These are phyloP conservation scores for Saccopteryx leptura DNA, from an alignment of 2,113 vertebrate genomes.

Conservation along the genomic window DNA sequence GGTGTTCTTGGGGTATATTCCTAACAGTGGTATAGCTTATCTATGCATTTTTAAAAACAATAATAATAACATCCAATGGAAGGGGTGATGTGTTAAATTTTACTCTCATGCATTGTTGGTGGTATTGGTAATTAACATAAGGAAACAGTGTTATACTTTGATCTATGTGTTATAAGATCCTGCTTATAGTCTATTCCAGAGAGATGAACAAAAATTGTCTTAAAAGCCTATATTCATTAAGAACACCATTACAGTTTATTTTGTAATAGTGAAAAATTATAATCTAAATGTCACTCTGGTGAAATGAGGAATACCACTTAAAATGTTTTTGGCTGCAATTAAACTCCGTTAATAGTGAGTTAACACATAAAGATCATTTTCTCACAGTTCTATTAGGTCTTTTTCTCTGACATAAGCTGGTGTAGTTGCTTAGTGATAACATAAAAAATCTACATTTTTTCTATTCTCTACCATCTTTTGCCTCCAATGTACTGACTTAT, in stretches of 20 bases:
- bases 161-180: background rate
- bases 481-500: background rate
- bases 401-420: background rate
- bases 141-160: slow-evolving; percentile 16
- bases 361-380: background rate
- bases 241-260: slow-evolving; percentile 2
- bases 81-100: slow-evolving; percentile 19
- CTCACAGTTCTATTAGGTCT: background rate
- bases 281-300: background rate
- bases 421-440: background rate
- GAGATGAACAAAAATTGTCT: background rate
- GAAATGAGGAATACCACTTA: background rate
- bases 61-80: background rate
- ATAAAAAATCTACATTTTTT: background rate
- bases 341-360: background rate
- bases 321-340: background rate
- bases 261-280: slow-evolving; percentile 3
- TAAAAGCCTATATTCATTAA: background rate
- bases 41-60: background rate
- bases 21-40: too few relatives aligned
- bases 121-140: background rate
- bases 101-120: background rate
- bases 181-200: background rate
- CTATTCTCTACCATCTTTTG: background rate
- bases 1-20: too few relatives aligned